Percentiles rank a stretch among this genome's conserved stretches.
Evolutionary conservation across 1,140 invertebrate genomes (phyloP).

Genomic region (Drosophila truncata): DNA sequence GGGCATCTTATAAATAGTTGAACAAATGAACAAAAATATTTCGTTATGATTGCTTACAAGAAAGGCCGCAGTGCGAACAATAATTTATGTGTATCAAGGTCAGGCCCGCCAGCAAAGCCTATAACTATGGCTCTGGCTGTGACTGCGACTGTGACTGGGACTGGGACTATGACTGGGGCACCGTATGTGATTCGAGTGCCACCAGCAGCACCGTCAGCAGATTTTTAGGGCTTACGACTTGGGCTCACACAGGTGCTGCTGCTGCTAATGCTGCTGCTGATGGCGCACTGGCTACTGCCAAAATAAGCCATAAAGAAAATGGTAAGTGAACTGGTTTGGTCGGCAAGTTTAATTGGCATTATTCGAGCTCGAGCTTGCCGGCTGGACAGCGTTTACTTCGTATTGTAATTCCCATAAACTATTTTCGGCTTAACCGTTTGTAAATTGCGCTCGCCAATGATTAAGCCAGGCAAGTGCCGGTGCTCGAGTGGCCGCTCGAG

Average conservation of each 20-base stretch:
- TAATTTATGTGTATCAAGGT: conserved; percentile 79
- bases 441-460: conserved; percentile 40
- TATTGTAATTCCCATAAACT: conserved; percentile 61
- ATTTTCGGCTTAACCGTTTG: conserved; percentile 54
- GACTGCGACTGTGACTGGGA: conserved; percentile 4
- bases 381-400: conserved; percentile 54
- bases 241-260: conserved; percentile 45
- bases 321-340: conserved; percentile 73
- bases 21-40: conserved; percentile 41
- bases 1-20: conserved; percentile 31
- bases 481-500: conserved; percentile 17
- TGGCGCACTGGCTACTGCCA: conserved; percentile 47
- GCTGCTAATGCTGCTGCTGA: conserved; percentile 34
- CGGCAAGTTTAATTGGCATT: conserved; percentile 79
- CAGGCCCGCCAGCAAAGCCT: conserved; percentile 69
- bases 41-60: conserved; percentile 68
- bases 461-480: conserved; percentile 42
- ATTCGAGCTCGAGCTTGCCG: conserved; percentile 60
- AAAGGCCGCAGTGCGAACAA: conserved; percentile 55
- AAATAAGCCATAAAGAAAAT: conserved; percentile 52
- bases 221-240: conserved; percentile 48
- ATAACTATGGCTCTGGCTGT: conserved; percentile 58
- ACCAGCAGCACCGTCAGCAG: conserved; percentile 48
- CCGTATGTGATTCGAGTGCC: conserved; percentile 52
- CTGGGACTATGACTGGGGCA: conserved; percentile 13